These are phyloP conservation scores for Rhynchophorus ferrugineus DNA, from an alignment of 1,140 invertebrate genomes.

Conservation along the genomic window DNA sequence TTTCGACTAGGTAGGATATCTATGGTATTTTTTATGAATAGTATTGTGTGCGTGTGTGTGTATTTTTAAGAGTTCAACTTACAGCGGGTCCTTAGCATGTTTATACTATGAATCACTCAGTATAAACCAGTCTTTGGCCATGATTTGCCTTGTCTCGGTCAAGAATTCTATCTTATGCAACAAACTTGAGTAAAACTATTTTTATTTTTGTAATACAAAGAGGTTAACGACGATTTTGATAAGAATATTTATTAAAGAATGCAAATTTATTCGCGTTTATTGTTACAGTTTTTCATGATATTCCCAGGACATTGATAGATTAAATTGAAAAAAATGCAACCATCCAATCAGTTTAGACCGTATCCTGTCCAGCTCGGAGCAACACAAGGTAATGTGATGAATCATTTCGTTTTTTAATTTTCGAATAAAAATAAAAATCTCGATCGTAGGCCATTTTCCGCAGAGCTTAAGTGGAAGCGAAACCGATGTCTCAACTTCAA, in stretches of 20 bases:
- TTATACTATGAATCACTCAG: neutral
- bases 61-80: neutral
- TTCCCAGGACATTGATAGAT: no score
- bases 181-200: no score
- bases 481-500: slow-evolving; percentile 83
- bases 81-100: neutral
- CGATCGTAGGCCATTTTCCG: slow-evolving; percentile 43
- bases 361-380: neutral
- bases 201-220: no score
- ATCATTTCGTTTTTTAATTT: neutral
- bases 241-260: no score
- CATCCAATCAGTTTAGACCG: neutral
- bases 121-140: neutral
- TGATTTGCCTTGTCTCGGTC: no score
- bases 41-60: neutral
- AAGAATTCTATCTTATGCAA: neutral
- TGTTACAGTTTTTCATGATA: no score
- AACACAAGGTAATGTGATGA: neutral
- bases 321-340: slow-evolving; percentile 1
- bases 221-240: no score
- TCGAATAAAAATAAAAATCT: neutral
- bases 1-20: no score
- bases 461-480: slow-evolving; percentile 78
- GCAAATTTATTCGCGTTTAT: no score
- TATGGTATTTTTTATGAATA: neutral